Conservation (phyloP, 2,113 vertebrate genomes). For the Clupea harengus region DNA sequence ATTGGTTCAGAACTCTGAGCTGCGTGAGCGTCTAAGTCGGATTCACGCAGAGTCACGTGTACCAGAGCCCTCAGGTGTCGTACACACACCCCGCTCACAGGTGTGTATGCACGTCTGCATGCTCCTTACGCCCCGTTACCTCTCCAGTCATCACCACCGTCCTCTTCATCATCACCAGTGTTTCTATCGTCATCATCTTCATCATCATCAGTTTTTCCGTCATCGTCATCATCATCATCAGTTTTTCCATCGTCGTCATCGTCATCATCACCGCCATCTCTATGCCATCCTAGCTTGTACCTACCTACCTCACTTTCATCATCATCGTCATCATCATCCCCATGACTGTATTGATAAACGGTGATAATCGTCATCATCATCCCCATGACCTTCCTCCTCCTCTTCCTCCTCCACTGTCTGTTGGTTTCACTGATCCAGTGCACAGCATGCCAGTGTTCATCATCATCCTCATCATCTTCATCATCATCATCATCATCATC, state of each 20-base stretch:
- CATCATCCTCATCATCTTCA: not conserved
- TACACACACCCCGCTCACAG: slow-evolving; percentile 73
- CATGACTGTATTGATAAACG: not conserved
- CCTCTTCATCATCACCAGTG: too few species aligned
- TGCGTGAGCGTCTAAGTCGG: slow-evolving; percentile 93
- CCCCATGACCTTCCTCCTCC: not conserved
- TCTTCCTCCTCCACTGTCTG: not conserved
- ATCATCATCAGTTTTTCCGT: not conserved
- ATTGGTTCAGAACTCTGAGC: slow-evolving; percentile 93
- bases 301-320: not conserved
- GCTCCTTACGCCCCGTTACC: not conserved
- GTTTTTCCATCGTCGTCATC: not conserved
- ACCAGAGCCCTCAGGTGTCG: slow-evolving; percentile 80
- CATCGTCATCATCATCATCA: not conserved
- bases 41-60: slow-evolving; percentile 93
- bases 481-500: not conserved
- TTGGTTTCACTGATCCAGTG: too few species aligned
- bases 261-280: slow-evolving; percentile 17
- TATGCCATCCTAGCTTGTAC: not conserved
- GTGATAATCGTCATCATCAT: too few species aligned
- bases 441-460: too few species aligned
- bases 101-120: not conserved
- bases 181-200: too few species aligned
- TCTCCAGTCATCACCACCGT: too few species aligned
- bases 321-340: slow-evolving; percentile 22